Conservation (phyloP, 2,888 invertebrate species). For the Tupiocoris notatus region DNA sequence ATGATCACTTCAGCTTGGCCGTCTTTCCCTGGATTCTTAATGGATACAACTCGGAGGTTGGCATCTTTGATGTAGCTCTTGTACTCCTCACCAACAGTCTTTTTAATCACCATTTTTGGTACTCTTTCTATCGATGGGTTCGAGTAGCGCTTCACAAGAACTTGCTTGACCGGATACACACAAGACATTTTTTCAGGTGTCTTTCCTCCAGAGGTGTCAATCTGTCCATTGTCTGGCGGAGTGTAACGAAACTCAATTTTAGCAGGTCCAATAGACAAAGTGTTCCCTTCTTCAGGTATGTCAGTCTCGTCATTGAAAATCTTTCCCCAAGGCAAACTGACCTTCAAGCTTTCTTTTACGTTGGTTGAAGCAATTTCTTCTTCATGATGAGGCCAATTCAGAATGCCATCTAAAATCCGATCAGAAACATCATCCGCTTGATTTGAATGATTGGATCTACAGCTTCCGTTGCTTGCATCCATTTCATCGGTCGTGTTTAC, state of each 20-base stretch:
- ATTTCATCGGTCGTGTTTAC: neutral
- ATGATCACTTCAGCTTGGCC: slow-evolving; percentile 36
- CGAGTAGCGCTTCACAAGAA: slow-evolving; percentile 41
- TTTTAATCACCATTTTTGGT: slow-evolving; percentile 46
- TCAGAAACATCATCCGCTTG: neutral
- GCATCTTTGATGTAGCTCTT: slow-evolving; percentile 45
- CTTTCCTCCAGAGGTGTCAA: slow-evolving; percentile 5
- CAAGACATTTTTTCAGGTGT: slow-evolving; percentile 32
- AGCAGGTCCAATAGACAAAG: slow-evolving; percentile 44
- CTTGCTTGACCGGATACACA: slow-evolving; percentile 39
- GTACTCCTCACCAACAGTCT: slow-evolving; percentile 43
- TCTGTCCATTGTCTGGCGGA: slow-evolving; percentile 24
- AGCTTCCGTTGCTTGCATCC: neutral
- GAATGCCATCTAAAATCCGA: slow-evolving; percentile 25
- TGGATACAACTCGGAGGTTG: slow-evolving; percentile 29
- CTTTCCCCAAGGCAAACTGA: slow-evolving; percentile 44
- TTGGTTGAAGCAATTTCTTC: slow-evolving; percentile 36
- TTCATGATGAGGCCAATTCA: slow-evolving; percentile 33
- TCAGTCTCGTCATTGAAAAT: slow-evolving; percentile 41
- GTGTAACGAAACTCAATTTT: slow-evolving; percentile 40
- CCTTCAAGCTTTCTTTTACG: slow-evolving; percentile 41
- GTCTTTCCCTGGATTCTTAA: slow-evolving; percentile 29
- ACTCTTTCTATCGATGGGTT: slow-evolving; percentile 34
- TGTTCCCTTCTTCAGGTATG: slow-evolving; percentile 32
- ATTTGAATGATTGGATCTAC: neutral